phyloP scores from a whole-genome alignment of 1,140 invertebrate species.

The Scaptomyza hsui region DNA sequence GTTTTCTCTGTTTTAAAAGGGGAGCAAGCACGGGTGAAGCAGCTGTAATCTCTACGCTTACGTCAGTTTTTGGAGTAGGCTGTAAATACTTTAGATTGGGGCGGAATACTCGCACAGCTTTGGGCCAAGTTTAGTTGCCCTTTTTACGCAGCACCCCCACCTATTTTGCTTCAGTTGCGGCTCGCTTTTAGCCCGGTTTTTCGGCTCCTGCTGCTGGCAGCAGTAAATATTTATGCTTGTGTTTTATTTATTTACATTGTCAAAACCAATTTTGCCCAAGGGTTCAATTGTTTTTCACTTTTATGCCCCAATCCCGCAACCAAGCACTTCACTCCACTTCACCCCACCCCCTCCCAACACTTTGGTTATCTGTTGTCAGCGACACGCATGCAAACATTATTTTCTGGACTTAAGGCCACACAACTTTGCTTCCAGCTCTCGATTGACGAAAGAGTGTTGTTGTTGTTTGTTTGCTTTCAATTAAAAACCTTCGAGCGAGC shows the following conservation, averaged over 20 bases:
- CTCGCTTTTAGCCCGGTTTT: background rate
- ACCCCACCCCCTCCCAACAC: background rate
- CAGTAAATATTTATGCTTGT: slow-evolving; percentile 83
- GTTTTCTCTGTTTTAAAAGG: too few species aligned
- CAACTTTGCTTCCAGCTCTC: background rate
- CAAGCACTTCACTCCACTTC: background rate
- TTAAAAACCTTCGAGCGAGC: slow-evolving; percentile 61
- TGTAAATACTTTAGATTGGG: slow-evolving; percentile 27
- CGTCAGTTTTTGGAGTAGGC: slow-evolving; percentile 34
- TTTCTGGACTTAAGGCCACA: slow-evolving; percentile 8
- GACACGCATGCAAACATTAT: slow-evolving; percentile 72
- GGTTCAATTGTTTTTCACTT: slow-evolving; percentile 83
- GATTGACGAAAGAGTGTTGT: slow-evolving; percentile 50
- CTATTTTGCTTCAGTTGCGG: background rate
- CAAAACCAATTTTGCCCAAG: slow-evolving; percentile 82
- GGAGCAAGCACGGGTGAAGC: too few species aligned
- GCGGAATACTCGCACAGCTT: slow-evolving; percentile 3
- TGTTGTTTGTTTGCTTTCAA: slow-evolving; percentile 71
- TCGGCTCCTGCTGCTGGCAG: slow-evolving; percentile 52
- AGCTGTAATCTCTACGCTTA: slow-evolving; percentile 76
- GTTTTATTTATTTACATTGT: slow-evolving; percentile 83
- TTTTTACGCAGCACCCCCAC: background rate
- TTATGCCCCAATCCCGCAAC: slow-evolving; percentile 40
- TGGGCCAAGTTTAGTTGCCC: background rate
- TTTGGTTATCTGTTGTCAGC: slow-evolving; percentile 47